Evolutionary conservation across 1,140 invertebrate genomes (phyloP).

Genomic region (Mya arenaria): DNA sequence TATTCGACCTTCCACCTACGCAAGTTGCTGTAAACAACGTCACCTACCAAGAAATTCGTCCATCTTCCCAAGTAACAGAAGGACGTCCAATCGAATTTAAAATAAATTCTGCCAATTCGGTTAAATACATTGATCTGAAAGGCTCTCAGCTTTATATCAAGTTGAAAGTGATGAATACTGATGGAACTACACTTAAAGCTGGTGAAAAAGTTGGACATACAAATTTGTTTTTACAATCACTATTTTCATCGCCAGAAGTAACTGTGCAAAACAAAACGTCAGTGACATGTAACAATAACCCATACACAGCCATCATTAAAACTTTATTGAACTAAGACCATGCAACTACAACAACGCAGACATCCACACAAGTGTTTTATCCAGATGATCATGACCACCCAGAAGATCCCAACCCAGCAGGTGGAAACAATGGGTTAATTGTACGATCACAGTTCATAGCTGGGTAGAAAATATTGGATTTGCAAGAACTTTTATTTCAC

Average conservation of each 20-base stretch:
- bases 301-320: conserved; percentile 19
- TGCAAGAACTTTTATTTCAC: conserved; percentile 27
- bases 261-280: conserved; percentile 35
- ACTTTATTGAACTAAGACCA: not conserved
- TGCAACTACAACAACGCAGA: not conserved
- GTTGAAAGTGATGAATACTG: conserved; percentile 47
- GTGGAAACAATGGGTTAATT: conserved; percentile 2
- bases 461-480: conserved; percentile 1
- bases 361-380: not conserved
- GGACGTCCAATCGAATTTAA: conserved; percentile 43
- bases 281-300: conserved; percentile 32
- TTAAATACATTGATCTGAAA: conserved; percentile 57
- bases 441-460: not conserved
- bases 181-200: not conserved
- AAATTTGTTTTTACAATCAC: conserved; percentile 48
- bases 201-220: conserved; percentile 37
- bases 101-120: conserved; percentile 53
- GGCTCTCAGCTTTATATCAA: conserved; percentile 38
- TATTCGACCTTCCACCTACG: conserved; percentile 55
- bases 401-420: not conserved
- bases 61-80: conserved; percentile 46
- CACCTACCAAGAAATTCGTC: conserved; percentile 54
- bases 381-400: not conserved
- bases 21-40: conserved; percentile 40
- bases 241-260: conserved; percentile 51